Conservation (phyloP, 2,113 vertebrate species). For the Xiphias gladius region DNA sequence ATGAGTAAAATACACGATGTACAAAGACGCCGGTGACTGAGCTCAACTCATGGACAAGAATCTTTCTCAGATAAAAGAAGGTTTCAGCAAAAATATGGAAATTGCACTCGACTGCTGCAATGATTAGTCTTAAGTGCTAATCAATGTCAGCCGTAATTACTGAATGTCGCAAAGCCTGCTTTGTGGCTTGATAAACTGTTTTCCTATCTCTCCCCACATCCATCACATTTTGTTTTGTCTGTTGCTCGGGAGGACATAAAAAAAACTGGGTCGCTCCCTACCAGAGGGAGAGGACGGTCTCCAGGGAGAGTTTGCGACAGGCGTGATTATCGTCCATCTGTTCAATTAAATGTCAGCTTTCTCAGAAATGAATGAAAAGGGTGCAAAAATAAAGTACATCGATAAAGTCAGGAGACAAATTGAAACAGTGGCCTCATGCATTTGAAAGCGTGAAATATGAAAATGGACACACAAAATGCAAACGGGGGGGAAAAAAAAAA, state of each 20-base stretch:
- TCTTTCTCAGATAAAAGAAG: constrained; percentile 16
- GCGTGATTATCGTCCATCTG: constrained; percentile 79
- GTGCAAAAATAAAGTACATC: constrained; percentile 35
- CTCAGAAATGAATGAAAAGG: constrained; percentile 63
- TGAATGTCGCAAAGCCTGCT: constrained; percentile 56
- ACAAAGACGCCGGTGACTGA: constrained; percentile 2
- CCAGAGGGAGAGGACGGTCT: constrained; percentile 60
- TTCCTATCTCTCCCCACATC: constrained; percentile 44
- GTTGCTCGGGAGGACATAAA: constrained; percentile 35
- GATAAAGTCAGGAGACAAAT: constrained; percentile 60
- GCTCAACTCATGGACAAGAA: neutral
- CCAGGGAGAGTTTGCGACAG: constrained; percentile 62
- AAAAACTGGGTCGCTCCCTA: constrained; percentile 37
- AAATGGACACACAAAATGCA: constrained; percentile 64
- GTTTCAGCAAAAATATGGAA: constrained; percentile 49
- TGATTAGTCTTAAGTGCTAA: constrained; percentile 63
- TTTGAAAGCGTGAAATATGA: constrained; percentile 47
- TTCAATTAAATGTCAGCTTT: constrained; percentile 79
- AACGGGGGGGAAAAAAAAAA: constrained; percentile 13
- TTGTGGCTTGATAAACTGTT: constrained; percentile 60
- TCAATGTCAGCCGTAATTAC: constrained; percentile 70
- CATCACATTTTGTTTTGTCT: constrained; percentile 68
- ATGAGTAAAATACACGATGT: constrained; percentile 31
- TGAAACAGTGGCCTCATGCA: constrained; percentile 58
- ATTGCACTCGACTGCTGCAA: constrained; percentile 49